Evolutionary conservation across 2,888 invertebrate genomes (phyloP).

Genomic region (Stenolophus ochropezus): DNA sequence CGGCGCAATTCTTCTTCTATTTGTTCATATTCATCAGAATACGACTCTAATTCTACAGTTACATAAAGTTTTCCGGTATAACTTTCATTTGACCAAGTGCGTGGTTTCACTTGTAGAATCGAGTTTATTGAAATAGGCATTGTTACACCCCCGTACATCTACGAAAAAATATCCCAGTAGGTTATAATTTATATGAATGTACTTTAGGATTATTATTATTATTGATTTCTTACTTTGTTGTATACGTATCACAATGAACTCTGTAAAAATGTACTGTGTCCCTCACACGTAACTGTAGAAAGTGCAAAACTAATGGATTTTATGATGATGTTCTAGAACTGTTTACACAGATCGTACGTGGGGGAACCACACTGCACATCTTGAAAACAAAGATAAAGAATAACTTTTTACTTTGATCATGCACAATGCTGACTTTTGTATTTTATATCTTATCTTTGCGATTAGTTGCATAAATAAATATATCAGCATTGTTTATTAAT

Average conservation of each 20-base stretch:
- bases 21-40: not conserved
- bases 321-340: not conserved
- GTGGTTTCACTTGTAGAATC: conserved; percentile 13
- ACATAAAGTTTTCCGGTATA: conserved; percentile 14
- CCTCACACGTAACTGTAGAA: no score
- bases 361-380: conserved; percentile 22
- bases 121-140: not conserved
- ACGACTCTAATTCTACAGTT: not conserved
- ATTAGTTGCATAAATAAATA: not conserved
- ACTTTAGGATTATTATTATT: no score
- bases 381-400: conserved; percentile 3
- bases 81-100: not conserved
- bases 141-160: not conserved
- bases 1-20: not conserved
- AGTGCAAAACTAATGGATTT: not conserved
- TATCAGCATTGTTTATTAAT: not conserved
- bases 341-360: not conserved
- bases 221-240: not conserved
- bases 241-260: no score
- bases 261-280: no score
- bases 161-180: not conserved
- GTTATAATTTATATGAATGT: not conserved
- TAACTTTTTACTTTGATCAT: not conserved
- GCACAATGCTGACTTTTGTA: not conserved
- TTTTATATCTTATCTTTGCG: not conserved